These are phyloP conservation scores for Thaumatotibia leucotreta DNA, from an alignment of 1,140 invertebrate genomes.

Conservation along the genomic window DNA sequence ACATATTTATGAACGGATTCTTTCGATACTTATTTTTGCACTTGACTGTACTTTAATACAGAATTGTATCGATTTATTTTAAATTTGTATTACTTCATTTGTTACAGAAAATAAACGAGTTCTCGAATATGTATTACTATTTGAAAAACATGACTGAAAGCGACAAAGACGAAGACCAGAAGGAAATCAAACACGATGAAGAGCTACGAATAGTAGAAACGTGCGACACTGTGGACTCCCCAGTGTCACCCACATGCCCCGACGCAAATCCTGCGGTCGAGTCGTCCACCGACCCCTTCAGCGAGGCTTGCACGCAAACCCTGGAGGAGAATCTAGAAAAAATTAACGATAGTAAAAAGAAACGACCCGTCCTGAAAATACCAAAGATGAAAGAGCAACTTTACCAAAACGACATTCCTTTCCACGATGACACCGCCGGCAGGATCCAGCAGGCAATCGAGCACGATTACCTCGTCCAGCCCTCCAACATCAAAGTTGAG, in stretches of 20 bases:
- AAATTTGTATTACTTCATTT: conserved; percentile 10
- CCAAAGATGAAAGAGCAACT: conserved; percentile 63
- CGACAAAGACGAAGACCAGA: conserved; percentile 55
- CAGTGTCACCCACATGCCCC: conserved; percentile 28
- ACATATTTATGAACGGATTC: too few relatives aligned
- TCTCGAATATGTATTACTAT: conserved; percentile 89
- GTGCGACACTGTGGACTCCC: conserved; percentile 57
- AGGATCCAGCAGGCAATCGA: conserved; percentile 74
- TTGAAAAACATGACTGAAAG: conserved; percentile 86
- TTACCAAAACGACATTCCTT: conserved; percentile 66
- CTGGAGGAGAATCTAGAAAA: conserved; percentile 57
- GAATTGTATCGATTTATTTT: neutral
- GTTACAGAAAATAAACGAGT: conserved; percentile 84
- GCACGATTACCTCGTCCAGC: conserved; percentile 78
- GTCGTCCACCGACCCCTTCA: conserved; percentile 60
- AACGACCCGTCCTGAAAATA: conserved; percentile 53
- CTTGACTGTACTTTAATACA: too few relatives aligned
- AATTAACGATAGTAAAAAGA: conserved; percentile 36
- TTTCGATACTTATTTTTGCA: too few relatives aligned
- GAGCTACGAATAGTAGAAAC: conserved; percentile 56
- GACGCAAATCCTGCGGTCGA: conserved; percentile 23
- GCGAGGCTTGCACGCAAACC: conserved; percentile 69
- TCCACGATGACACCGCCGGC: conserved; percentile 44
- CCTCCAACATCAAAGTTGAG: conserved; percentile 78
- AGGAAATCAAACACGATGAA: conserved; percentile 40